These are phyloP conservation scores for Hypselothyrea guttata DNA, from an alignment of 2,888 invertebrate species.

Conservation along the genomic window DNA sequence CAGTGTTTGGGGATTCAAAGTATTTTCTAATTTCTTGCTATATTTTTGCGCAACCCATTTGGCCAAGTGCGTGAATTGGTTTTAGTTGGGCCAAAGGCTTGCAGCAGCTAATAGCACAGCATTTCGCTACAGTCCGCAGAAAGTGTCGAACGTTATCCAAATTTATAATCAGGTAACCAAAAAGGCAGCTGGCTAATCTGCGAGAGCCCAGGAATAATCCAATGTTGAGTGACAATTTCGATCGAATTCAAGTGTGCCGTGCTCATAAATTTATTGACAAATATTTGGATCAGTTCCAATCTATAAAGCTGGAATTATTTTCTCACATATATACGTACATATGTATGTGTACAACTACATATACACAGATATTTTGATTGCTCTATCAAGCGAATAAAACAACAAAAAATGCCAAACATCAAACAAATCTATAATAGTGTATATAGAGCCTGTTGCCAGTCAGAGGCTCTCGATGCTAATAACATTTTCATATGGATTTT, in stretches of 20 bases:
- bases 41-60: constrained; percentile 57
- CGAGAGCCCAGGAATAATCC: no score
- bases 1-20: constrained; percentile 37
- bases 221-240: constrained; percentile 34
- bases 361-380: constrained; percentile 43
- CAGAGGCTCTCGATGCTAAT: constrained; percentile 16
- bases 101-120: constrained; percentile 70
- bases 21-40: constrained; percentile 40
- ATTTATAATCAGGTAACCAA: constrained; percentile 39
- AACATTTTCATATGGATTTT: constrained; percentile 20
- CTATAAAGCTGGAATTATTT: constrained; percentile 64
- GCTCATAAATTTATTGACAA: constrained; percentile 47
- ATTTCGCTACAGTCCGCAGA: constrained; percentile 47
- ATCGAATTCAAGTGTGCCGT: constrained; percentile 64
- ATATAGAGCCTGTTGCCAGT: constrained; percentile 28
- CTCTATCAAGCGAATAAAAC: constrained; percentile 27
- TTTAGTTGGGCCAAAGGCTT: constrained; percentile 79
- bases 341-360: constrained; percentile 10
- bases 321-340: constrained; percentile 18
- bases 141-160: constrained; percentile 6
- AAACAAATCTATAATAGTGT: constrained; percentile 43
- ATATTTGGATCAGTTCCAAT: constrained; percentile 63
- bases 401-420: constrained; percentile 37
- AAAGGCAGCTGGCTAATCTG: background rate
- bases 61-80: constrained; percentile 55